Evolutionary conservation across 2,113 vertebrate genomes (phyloP), one percentile per base, ranked within the genome.

Genomic region (Pardalotus punctatus): DNA sequence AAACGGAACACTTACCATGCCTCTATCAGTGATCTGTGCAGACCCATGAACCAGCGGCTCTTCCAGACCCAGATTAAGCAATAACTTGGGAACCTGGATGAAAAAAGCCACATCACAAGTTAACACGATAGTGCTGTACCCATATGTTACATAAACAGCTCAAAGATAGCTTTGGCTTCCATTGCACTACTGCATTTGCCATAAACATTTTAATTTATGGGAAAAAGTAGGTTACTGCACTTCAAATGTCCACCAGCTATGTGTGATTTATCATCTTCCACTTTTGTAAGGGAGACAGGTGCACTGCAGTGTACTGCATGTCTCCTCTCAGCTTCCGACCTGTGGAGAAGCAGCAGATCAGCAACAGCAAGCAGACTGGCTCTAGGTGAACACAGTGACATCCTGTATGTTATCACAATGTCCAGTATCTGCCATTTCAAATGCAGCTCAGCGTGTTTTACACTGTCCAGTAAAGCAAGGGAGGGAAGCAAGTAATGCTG

Each of bases 21-120:
- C 98, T 97, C 96, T 98, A 76, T 98, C 99, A 72, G 98, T 97
- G 97, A 99, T 98, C 72, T 98, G 97, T 74, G 99, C 99, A 85
- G 98, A 98, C 1, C 97, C 96, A 80, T 99, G 99, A 82, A 99
- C 94, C 23, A 98, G 92, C n/a, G 98, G 96, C 84, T 99, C 99
- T 89, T 99, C 99, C 42, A 97, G 85, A 94, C 97, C 98, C 70
- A 98, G 95, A 64, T 97, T 93, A 97, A 97, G 56, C 72, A 98
- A 97, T 89, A 99, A 96, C 94, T 99, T 99, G 42, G 98, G 98
- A 58, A 98, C 98, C 99, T 99, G 83, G 29, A 94, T 66, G 43
- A 97, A 40, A 84, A 96, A 97, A 79, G 2, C 42, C 64, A 88
- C 38, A n/a, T 38, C 10, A 79, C 23, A 78, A 80, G 43, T 91